Evolutionary conservation across 35 echinoderm and acorn worm genomes (phyloP).

Genomic region (Stichopus chloronotus): DNA sequence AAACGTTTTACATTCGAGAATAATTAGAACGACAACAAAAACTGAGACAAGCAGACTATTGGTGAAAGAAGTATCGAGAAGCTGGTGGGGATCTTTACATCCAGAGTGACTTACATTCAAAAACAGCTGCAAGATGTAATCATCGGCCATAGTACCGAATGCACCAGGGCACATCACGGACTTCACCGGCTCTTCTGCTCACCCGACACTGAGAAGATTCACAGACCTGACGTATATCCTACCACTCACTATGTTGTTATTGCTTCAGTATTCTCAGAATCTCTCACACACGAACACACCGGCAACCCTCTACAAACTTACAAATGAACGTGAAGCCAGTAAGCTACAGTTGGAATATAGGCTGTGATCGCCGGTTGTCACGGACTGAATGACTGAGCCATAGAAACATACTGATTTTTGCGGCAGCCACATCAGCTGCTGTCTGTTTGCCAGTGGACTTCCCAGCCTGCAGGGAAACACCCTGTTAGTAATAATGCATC

Average conservation of each 20-base stretch:
- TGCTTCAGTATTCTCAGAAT: too few relatives aligned
- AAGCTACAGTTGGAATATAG: neutral
- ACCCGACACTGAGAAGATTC: too few relatives aligned
- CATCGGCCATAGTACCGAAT: neutral
- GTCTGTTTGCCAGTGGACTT: neutral
- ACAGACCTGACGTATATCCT: too few relatives aligned
- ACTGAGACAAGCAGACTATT: too few relatives aligned
- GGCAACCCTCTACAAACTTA: neutral
- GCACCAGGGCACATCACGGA: neutral
- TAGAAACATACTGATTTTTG: neutral
- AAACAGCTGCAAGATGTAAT: conserved; percentile 24
- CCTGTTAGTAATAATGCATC: neutral
- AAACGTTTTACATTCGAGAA: too few relatives aligned
- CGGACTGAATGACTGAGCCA: neutral
- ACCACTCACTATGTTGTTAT: too few relatives aligned
- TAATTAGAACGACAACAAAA: too few relatives aligned
- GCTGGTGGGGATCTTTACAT: neutral
- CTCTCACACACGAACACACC: neutral
- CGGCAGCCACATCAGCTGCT: neutral
- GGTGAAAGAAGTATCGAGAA: too few relatives aligned
- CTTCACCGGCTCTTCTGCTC: too few relatives aligned
- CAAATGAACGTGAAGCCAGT: neutral
- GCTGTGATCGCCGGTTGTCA: neutral
- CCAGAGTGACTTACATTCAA: conserved; percentile 1
- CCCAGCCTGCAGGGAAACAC: neutral